Conservation (phyloP, 2,888 invertebrate species). For the Drosophila borborema region DNA sequence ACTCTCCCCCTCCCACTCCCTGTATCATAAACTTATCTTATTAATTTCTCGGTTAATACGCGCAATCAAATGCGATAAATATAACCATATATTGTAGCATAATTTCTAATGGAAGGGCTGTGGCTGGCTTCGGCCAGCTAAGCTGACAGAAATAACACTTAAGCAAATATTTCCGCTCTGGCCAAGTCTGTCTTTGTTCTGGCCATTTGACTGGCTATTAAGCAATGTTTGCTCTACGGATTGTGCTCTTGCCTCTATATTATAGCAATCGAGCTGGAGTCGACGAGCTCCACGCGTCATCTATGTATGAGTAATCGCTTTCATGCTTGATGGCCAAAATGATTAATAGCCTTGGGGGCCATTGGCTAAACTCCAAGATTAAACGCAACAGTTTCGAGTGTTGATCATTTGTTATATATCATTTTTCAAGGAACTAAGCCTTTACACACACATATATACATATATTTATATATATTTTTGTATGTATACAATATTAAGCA, state of each 20-base stretch:
- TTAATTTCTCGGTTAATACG: slow-evolving; percentile 77
- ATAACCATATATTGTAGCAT: slow-evolving; percentile 76
- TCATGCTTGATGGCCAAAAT: slow-evolving; percentile 76
- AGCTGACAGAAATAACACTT: slow-evolving; percentile 82
- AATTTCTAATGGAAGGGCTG: slow-evolving; percentile 52
- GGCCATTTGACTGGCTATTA: slow-evolving; percentile 69
- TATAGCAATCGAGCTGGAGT: no score
- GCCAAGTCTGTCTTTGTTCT: slow-evolving; percentile 39
- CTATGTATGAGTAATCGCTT: slow-evolving; percentile 78
- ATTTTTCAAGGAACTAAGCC: slow-evolving; percentile 34
- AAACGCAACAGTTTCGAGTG: slow-evolving; percentile 76
- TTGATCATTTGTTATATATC: slow-evolving; percentile 74
- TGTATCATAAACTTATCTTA: slow-evolving; percentile 72
- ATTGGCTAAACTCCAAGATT: slow-evolving; percentile 76
- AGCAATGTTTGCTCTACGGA: slow-evolving; percentile 65
- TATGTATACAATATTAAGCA: neutral
- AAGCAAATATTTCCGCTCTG: slow-evolving; percentile 70
- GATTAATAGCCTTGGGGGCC: slow-evolving; percentile 66
- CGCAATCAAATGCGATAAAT: slow-evolving; percentile 79
- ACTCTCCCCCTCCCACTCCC: no score
- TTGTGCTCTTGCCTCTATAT: slow-evolving; percentile 9
- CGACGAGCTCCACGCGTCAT: slow-evolving; percentile 37
- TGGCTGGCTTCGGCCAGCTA: slow-evolving; percentile 51
- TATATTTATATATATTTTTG: neutral
- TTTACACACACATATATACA: slow-evolving; percentile 1